A percentile compares a stretch with the other conserved stretches of the same genome.
Conservation (phyloP, 2,888 invertebrate genomes). For the Cheiracanthium punctorium region DNA sequence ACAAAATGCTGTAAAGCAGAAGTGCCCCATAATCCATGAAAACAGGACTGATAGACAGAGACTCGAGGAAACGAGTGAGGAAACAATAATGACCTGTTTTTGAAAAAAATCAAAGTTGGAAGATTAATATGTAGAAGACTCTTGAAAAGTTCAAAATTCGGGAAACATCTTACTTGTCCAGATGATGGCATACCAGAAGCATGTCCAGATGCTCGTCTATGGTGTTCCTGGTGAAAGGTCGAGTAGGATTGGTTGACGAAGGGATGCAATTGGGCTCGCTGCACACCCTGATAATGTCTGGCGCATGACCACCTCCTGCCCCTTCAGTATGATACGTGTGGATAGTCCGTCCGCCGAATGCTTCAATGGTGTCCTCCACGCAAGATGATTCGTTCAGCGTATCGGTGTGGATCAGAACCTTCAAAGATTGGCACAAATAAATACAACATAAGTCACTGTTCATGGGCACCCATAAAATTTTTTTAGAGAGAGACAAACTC, state of each 20-base stretch:
- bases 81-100: too few species aligned
- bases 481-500: too few species aligned
- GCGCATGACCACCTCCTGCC: constrained; percentile 76
- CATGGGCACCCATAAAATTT: too few species aligned
- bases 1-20: too few species aligned
- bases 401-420: constrained; percentile 76
- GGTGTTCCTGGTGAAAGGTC: constrained; percentile 75
- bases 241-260: constrained; percentile 75
- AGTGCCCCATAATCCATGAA: too few species aligned
- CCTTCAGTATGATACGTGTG: constrained; percentile 76
- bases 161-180: constrained; percentile 74
- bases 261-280: constrained; percentile 74
- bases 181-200: constrained; percentile 76
- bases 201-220: constrained; percentile 76
- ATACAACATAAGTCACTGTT: too few species aligned
- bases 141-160: too few species aligned
- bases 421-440: not conserved
- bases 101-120: too few species aligned
- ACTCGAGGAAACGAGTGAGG: too few species aligned
- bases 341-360: constrained; percentile 74
- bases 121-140: too few species aligned
- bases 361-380: constrained; percentile 74
- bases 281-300: constrained; percentile 74
- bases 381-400: constrained; percentile 75
- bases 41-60: too few species aligned